Base-by-base conservation (phyloP, 2,797 vertebrate species). In the Cryptoprocta ferox region DNA sequence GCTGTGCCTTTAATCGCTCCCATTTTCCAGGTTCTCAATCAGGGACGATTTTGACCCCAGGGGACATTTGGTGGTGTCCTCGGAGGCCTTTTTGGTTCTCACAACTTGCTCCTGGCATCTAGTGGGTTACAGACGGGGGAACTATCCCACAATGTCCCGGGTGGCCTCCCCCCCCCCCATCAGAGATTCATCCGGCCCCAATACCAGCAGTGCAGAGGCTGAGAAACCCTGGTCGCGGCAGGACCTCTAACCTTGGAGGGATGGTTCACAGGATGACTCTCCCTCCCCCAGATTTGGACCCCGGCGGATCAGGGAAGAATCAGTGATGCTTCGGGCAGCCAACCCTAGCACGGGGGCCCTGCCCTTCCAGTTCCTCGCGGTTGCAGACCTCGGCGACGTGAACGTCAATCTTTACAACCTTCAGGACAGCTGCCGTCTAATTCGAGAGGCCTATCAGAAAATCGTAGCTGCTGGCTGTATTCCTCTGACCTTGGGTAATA, bases 361-460 rank as follows among this genome's bases (percentile, higher is more conserved):
- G 0, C 99, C 99, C 0, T 99, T 99, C 0, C 99, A 99, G 95
- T 99, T 99, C n/a, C 98, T 99, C 39, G 86, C 90, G 96, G 99
- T 99, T 8, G 99, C 99, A 0, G 99, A 99, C 96, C 98, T 99
- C 0, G 99, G 99, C 1, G 99, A 99, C 0, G 98, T 99, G 50
- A 99, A 99, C 0, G 99, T 99, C 61, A 99, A 99, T 48, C 32
- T 99, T 30, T 99, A 99, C 80, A 99, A 99, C 98, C 99, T 99
- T 76, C 99, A 99, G 45, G 99, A 99, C 98, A 99, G 99, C 97
- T 99, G 99, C 98, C 98, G 85, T 95, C 98, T 98, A 89, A 99
- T 99, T 98, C 98, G 97, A 3, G 99, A 99, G 59, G 97, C 98
- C 95, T 99, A 99, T 97, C 98, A 95, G 94, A 98, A 98, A 61